Evolutionary conservation across 1,140 invertebrate genomes (phyloP), one percentile per base, ranked within the genome.

Genomic region (Mylabris phalerata): DNA sequence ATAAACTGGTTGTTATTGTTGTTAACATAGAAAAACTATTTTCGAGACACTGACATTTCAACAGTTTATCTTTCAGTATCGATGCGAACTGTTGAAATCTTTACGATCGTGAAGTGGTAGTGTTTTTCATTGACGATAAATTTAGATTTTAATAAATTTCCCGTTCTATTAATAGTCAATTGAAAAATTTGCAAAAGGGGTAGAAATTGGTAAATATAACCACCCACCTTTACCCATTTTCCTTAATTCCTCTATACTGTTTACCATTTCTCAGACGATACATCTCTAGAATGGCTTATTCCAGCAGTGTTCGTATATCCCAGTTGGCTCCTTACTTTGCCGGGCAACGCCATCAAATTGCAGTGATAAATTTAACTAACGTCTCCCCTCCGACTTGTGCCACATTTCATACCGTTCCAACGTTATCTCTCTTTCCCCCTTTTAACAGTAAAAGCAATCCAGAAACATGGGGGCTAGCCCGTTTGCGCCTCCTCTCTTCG

Each of bases 281-380:
- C 60, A 52, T 65, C 63, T 65, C 55, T 55, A 41, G 55, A 65
- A 65, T 63, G 60, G 60, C 61, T 65, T 60, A 65, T 52, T 65
- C 57, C 57, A 46, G 3, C 55, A 57, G 62, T 63, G 59, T 60
- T 65, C 55, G 58, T 54, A 50, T 59, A 60, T 63, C 58, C 63
- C 60, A 57, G 44, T 60, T 59, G 60, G 60, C 62, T 64, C 60
- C 62, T 63, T 63, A 60, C 44, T 60, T 63, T 55, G 52, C 60
- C 55, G 65, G 63, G 58, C 61, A 64, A 57, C 62, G 60, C 65
- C 65, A 63, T 67, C 67, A 67, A 68, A 68, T 68, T 68, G 65
- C 65, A 50, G 38, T 58, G 50, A 68, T 68, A 68, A 68, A 68
- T 68, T 66, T 27, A 57, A 62, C 61, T 67, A 68, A 68, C 57